Conservation (phyloP, 2,797 vertebrate genomes). For the Channa striata region DNA sequence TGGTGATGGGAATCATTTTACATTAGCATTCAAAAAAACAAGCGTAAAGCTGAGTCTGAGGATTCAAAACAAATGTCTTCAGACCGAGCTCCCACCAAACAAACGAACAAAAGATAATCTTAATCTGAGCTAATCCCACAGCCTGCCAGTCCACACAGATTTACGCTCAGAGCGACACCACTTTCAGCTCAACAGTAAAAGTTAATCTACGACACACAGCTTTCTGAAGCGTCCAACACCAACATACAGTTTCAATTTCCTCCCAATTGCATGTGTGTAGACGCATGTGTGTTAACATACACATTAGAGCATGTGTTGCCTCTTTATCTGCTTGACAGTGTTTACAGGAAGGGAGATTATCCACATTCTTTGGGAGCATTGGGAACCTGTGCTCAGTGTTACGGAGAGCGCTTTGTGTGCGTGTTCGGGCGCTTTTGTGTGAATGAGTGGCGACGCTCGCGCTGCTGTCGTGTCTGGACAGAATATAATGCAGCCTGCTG, state of each 20-base stretch:
- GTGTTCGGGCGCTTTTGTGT: slow-evolving; percentile 64
- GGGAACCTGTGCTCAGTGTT: slow-evolving; percentile 53
- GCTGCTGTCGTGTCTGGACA: slow-evolving; percentile 38
- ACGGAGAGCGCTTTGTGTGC: slow-evolving; percentile 42
- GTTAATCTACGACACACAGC: slow-evolving; percentile 53
- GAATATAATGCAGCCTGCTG: slow-evolving; percentile 64
- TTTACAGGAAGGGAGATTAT: slow-evolving; percentile 65
- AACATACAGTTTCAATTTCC: slow-evolving; percentile 29
- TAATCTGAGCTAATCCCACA: slow-evolving; percentile 70
- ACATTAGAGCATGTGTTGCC: slow-evolving; percentile 30
- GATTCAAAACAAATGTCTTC: slow-evolving; percentile 58
- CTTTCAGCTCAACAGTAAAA: slow-evolving; percentile 48
- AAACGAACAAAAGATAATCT: slow-evolving; percentile 70
- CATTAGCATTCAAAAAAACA: slow-evolving; percentile 41
- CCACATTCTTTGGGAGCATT: slow-evolving; percentile 69
- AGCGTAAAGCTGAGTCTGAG: slow-evolving; percentile 40
- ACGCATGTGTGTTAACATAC: slow-evolving; percentile 22
- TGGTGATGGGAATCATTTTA: slow-evolving; percentile 35
- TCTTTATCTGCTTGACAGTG: slow-evolving; percentile 63
- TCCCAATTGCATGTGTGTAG: slow-evolving; percentile 29
- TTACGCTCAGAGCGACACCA: slow-evolving; percentile 60
- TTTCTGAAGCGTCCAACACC: slow-evolving; percentile 13
- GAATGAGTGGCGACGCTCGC: slow-evolving; percentile 56
- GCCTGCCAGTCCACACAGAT: slow-evolving; percentile 62
- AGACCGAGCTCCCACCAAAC: slow-evolving; percentile 53